Conservation (phyloP, 2,888 invertebrate species). For the Sarcophaga subvicina region DNA sequence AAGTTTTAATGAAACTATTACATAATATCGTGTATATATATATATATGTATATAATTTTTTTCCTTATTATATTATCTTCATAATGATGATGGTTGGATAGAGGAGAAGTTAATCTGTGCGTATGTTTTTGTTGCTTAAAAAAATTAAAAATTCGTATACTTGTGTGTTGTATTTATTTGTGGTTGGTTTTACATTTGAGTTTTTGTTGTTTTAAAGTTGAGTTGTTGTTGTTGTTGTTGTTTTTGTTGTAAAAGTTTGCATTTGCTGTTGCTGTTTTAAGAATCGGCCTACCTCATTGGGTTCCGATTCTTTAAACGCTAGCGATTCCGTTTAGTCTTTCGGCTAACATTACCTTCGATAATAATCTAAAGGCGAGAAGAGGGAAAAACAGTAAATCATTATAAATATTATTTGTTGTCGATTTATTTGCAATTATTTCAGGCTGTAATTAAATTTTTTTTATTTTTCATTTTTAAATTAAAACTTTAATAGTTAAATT, state of each 20-base stretch:
- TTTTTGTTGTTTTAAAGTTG: conserved; percentile 4
- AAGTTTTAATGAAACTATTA: background rate
- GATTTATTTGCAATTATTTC: too few relatives aligned
- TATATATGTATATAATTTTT: background rate
- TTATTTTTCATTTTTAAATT: too few relatives aligned
- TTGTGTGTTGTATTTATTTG: conserved; percentile 26
- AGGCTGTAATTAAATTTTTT: too few relatives aligned
- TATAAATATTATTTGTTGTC: too few relatives aligned
- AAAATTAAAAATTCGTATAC: conserved; percentile 55
- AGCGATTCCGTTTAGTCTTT: conserved; percentile 81
- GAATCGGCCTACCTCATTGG: conserved; percentile 79
- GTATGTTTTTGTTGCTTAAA: conserved; percentile 27
- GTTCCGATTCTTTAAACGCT: conserved; percentile 80
- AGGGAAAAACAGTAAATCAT: too few relatives aligned
- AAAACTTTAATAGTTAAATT: too few relatives aligned
- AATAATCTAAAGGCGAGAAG: conserved; percentile 75
- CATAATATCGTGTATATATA: background rate
- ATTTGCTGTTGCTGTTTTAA: conserved; percentile 59
- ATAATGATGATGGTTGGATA: background rate
- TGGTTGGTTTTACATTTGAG: conserved; percentile 10
- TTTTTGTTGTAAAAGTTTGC: conserved; percentile 34
- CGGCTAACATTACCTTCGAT: conserved; percentile 82
- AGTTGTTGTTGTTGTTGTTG: conserved; percentile 5
- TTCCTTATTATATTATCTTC: background rate
- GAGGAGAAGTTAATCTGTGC: conserved; percentile 29